Evolutionary conservation across 2,888 invertebrate genomes (phyloP).

Genomic region (Ryuthela nishihirai): DNA sequence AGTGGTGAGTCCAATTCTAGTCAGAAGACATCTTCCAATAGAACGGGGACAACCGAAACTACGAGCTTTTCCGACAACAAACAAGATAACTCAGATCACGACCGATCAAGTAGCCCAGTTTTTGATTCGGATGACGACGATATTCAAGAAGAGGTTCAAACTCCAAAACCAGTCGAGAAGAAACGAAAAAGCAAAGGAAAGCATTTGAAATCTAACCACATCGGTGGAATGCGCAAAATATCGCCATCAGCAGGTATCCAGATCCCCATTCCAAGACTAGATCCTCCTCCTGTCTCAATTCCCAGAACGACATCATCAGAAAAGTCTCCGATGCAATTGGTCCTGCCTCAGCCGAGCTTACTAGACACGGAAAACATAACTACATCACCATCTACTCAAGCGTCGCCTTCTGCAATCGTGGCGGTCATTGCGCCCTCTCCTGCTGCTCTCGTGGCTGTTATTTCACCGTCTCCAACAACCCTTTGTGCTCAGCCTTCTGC

Average conservation of each 20-base stretch:
- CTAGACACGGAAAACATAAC: slow-evolving; percentile 59
- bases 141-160: neutral
- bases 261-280: slow-evolving; percentile 40
- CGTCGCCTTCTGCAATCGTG: neutral
- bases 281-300: slow-evolving; percentile 34
- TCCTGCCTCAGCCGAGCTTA: slow-evolving; percentile 52
- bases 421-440: neutral
- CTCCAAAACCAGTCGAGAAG: slow-evolving; percentile 5
- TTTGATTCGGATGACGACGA: slow-evolving; percentile 82
- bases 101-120: slow-evolving; percentile 83
- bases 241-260: slow-evolving; percentile 27
- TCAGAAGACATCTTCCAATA: slow-evolving; percentile 59
- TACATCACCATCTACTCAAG: neutral
- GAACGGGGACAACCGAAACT: slow-evolving; percentile 58
- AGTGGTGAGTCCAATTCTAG: slow-evolving; percentile 49
- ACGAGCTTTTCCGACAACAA: slow-evolving; percentile 45
- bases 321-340: slow-evolving; percentile 16
- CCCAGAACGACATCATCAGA: slow-evolving; percentile 9
- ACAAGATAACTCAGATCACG: slow-evolving; percentile 55
- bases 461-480: too few species aligned
- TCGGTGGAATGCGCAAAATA: slow-evolving; percentile 3
- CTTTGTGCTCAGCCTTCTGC: too few species aligned
- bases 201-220: neutral
- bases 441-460: too few species aligned
- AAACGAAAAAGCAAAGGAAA: slow-evolving; percentile 15